These are phyloP conservation scores for Drosophila tristis DNA, from an alignment of 1,140 invertebrate species.

Conservation along the genomic window DNA sequence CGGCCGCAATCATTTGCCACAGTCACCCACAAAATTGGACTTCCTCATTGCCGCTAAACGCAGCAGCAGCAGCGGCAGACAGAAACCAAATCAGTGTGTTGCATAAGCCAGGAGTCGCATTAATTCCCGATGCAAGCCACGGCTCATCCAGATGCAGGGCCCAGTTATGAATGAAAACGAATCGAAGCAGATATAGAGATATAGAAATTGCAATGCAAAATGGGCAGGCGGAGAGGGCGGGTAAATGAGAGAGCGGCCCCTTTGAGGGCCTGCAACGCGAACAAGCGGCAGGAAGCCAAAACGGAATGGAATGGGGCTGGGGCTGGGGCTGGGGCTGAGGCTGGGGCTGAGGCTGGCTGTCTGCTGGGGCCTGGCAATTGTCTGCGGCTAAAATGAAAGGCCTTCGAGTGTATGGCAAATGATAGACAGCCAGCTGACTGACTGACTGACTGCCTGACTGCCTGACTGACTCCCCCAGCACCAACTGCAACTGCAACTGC, in stretches of 20 bases:
- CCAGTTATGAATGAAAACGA: conserved; percentile 71
- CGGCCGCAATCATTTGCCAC: conserved; percentile 68
- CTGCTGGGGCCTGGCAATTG: conserved; percentile 41
- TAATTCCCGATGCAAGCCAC: conserved; percentile 38
- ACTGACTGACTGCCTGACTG: conserved; percentile 28
- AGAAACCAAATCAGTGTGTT: conserved; percentile 55
- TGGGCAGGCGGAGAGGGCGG: background rate
- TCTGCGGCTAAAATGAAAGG: conserved; percentile 65
- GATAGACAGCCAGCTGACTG: conserved; percentile 73
- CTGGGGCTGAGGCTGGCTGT: too few species aligned
- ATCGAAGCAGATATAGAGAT: conserved; percentile 61
- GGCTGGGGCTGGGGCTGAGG: conserved; percentile 1
- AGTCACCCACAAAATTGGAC: conserved; percentile 72
- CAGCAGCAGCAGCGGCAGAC: conserved; percentile 18
- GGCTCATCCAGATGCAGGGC: conserved; percentile 30
- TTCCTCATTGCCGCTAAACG: conserved; percentile 67
- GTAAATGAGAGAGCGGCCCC: conserved; percentile 68
- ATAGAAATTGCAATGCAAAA: conserved; percentile 54
- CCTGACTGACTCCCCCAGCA: conserved; percentile 29
- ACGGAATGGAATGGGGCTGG: conserved; percentile 3
- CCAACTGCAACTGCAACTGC: conserved; percentile 16
- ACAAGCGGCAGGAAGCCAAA: conserved; percentile 33
- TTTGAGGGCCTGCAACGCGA: conserved; percentile 53
- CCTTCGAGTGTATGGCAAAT: conserved; percentile 62
- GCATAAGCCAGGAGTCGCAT: conserved; percentile 57